Base-by-base conservation (phyloP, 2,797 vertebrate genomes). In the Sternotherus odoratus region DNA sequence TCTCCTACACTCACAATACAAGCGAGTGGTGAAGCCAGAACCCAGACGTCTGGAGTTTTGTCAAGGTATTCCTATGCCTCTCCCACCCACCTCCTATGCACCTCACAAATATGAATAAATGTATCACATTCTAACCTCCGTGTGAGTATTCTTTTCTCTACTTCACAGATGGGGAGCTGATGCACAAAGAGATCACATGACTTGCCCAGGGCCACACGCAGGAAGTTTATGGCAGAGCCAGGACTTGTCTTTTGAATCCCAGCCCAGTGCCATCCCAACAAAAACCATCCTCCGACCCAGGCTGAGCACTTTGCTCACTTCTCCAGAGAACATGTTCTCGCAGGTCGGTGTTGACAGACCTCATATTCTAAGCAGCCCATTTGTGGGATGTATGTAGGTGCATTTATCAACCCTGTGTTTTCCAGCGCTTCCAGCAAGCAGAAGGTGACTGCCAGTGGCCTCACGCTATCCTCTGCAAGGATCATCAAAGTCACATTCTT, bases 141-240 rank as follows among this genome's bases (percentile, higher is more conserved):
- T 4, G 19, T 8, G 39, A n/a, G 79, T 79, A 79, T 4, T 0
- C 7, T 5, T 30, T 3, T 19, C 49, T 19, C 49, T n/a, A 21
- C 26, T 82, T 26, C 11, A 28, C 66, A 16, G 15, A 23, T 0
- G 11, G 50, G 39, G 63, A 12, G 9, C 36, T 1, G 3, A 15
- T 5, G 4, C 13, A 6, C 86, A 83, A 86, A 57, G 56, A 74
- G 0, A 10, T 53, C 12, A 24, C 39, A 3, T 3, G 1, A 1
- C n/a, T 15, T 0, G 6, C 43, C 46, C 5, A 2, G 19, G 0
- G 1, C 5, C 17, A 43, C n/a, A 2, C 0, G 7, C 1, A 5
- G 82, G 5, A 17, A 19, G 19, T 0, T 28, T 15, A 6, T 1
- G 4, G 74, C 11, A 10, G 79, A 57, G 43, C 3, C 33, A 0